Percentiles rank a stretch among this genome's conserved stretches.
phyloP scores from a whole-genome alignment of 2,113 vertebrate species.

The Chunga burmeisteri region DNA sequence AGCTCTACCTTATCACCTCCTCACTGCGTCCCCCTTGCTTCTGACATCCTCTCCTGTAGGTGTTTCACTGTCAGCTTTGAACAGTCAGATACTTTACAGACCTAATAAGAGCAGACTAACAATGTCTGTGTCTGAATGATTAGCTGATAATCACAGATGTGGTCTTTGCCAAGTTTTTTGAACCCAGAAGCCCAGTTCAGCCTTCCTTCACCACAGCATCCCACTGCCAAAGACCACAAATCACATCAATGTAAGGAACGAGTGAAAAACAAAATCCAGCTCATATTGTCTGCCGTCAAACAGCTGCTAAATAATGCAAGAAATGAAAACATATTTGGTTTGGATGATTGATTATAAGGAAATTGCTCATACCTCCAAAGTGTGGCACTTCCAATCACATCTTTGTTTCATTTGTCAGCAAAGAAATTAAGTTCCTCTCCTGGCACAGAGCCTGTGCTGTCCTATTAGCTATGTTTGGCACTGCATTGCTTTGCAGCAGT shows the following conservation, averaged over 20 bases:
- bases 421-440: constrained; percentile 31
- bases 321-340: constrained; percentile 67
- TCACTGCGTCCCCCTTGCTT: neutral
- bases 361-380: constrained; percentile 61
- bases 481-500: neutral
- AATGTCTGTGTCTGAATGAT: constrained; percentile 44
- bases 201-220: constrained; percentile 7
- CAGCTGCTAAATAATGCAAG: constrained; percentile 74
- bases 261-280: constrained; percentile 13
- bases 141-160: constrained; percentile 45
- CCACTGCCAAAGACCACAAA: constrained; percentile 20
- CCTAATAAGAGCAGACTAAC: constrained; percentile 39
- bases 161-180: constrained; percentile 44
- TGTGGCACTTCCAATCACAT: constrained; percentile 53
- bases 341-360: constrained; percentile 71
- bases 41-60: constrained; percentile 1
- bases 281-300: constrained; percentile 50
- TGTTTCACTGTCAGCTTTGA: neutral
- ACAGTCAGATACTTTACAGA: neutral
- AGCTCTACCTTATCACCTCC: neutral
- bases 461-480: neutral
- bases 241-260: neutral
- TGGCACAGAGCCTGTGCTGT: neutral
- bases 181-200: neutral
- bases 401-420: constrained; percentile 65